Conservation (phyloP, 2,113 vertebrate genomes). For the Dromas ardeola region DNA sequence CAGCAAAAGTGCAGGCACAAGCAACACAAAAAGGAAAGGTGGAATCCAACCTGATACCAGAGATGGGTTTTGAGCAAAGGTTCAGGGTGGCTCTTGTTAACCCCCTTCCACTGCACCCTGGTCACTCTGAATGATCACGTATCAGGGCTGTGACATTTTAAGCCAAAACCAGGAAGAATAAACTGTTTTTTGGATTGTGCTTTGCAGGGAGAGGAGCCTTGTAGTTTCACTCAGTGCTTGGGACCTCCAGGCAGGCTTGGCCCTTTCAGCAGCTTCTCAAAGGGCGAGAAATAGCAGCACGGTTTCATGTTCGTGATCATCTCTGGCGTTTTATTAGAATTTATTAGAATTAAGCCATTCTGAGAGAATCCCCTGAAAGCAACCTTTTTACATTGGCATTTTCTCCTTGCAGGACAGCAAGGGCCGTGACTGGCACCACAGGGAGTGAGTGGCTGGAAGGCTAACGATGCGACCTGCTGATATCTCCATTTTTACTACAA, state of each 20-base stretch:
- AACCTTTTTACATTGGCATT: background rate
- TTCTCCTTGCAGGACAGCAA: background rate
- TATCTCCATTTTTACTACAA: constrained; percentile 28
- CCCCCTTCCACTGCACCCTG: background rate
- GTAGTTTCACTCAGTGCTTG: background rate
- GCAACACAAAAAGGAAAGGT: background rate
- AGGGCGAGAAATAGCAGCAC: background rate
- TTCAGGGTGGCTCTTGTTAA: background rate
- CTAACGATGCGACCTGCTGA: background rate
- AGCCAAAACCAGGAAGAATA: background rate
- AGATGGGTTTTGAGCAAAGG: background rate
- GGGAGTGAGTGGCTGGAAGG: constrained; percentile 23
- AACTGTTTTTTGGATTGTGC: background rate
- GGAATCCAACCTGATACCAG: background rate
- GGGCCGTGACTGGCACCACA: background rate
- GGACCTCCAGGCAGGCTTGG: background rate
- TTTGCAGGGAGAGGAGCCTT: background rate
- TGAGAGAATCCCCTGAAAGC: background rate
- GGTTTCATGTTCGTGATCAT: background rate
- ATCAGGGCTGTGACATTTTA: background rate
- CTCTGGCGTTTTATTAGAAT: background rate
- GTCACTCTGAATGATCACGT: background rate
- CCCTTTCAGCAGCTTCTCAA: background rate
- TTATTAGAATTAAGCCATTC: background rate
- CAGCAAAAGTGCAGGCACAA: background rate